Conservation (phyloP, 2,797 vertebrate species). For the Borostomias antarcticus region DNA sequence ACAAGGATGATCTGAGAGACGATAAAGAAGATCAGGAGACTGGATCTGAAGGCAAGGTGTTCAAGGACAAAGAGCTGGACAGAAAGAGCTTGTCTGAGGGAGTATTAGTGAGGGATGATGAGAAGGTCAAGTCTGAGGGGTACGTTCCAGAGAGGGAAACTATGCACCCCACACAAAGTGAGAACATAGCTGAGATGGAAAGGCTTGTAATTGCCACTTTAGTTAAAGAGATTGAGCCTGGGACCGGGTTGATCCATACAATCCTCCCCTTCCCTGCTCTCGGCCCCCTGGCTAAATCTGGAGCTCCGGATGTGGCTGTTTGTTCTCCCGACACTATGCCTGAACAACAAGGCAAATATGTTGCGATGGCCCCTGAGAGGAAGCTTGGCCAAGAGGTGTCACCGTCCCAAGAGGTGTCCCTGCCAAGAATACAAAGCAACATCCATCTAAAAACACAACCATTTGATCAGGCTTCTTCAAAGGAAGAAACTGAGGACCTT, state of each 20-base stretch:
- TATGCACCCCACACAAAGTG: not conserved
- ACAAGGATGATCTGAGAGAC: not conserved
- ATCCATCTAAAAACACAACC: constrained; percentile 16
- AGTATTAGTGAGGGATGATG: constrained; percentile 43
- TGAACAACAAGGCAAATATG: not conserved
- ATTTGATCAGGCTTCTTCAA: not conserved
- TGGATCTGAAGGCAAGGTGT: constrained; percentile 7
- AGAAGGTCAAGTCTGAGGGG: constrained; percentile 22
- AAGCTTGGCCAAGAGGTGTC: constrained; percentile 14
- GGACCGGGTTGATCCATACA: constrained; percentile 23
- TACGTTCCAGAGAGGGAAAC: not conserved
- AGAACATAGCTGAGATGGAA: not conserved
- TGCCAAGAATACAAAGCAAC: constrained; percentile 28
- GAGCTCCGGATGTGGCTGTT: constrained; percentile 45
- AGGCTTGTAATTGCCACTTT: constrained; percentile 38
- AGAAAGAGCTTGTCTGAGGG: constrained; percentile 20
- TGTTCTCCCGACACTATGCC: constrained; percentile 31
- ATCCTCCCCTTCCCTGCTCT: constrained; percentile 38
- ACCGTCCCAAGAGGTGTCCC: constrained; percentile 11
- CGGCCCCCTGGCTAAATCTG: constrained; percentile 43
- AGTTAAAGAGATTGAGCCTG: constrained; percentile 41
- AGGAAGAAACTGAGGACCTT: constrained; percentile 29
- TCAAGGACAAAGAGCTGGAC: constrained; percentile 13
- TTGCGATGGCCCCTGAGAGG: constrained; percentile 38
- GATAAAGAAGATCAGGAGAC: constrained; percentile 7